phyloP scores from a whole-genome alignment of 2,888 invertebrate species.

The Candidula unifasciata region DNA sequence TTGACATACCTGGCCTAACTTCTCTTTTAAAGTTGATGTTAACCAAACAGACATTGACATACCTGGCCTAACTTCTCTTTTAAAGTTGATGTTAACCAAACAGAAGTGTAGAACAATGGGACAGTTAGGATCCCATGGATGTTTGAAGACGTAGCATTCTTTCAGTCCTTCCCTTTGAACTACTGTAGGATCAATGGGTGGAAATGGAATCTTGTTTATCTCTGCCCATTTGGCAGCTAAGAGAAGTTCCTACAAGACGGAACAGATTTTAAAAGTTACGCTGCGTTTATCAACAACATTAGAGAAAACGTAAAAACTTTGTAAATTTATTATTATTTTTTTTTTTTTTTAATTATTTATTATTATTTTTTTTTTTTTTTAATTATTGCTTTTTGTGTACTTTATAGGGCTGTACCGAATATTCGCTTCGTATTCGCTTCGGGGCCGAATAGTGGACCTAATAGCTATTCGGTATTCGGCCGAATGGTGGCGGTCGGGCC shows the following conservation, averaged over 20 bases:
- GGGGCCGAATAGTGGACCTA: too few relatives aligned
- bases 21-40: constrained; percentile 77
- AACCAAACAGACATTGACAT: constrained; percentile 64
- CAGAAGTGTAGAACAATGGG: constrained; percentile 79
- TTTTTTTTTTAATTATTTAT: too few relatives aligned
- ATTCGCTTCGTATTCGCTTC: too few relatives aligned
- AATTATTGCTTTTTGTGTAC: too few relatives aligned
- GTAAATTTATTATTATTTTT: too few relatives aligned
- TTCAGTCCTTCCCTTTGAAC: constrained; percentile 76
- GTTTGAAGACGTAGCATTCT: constrained; percentile 79
- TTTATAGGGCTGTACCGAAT: too few relatives aligned
- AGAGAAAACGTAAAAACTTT: too few relatives aligned
- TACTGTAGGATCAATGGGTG: constrained; percentile 77
- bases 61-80: constrained; percentile 77
- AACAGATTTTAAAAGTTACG: too few relatives aligned
- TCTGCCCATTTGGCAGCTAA: constrained; percentile 79
- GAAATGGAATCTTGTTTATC: constrained; percentile 78
- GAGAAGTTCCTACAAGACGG: constrained; percentile 76
- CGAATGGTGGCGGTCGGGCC: too few relatives aligned
- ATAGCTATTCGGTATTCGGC: too few relatives aligned
- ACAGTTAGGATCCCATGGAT: constrained; percentile 76
- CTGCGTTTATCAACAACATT: too few relatives aligned
- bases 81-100: constrained; percentile 78
- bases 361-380: too few relatives aligned
- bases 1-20: constrained; percentile 76